phyloP scores from a whole-genome alignment of 2,113 vertebrate species.

The Oryzias woworae region DNA sequence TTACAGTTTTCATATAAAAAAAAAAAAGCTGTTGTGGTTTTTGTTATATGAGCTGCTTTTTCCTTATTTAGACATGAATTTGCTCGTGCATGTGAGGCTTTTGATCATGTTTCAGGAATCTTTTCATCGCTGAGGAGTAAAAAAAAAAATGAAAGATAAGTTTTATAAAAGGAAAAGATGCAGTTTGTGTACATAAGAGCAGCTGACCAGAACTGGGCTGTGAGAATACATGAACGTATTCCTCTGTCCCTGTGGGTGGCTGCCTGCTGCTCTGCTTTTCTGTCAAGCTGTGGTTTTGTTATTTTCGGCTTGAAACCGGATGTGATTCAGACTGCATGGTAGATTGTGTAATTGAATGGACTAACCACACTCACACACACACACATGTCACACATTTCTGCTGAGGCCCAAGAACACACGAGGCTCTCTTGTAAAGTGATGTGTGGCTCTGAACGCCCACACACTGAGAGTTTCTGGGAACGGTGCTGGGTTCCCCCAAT shows the following conservation, averaged over 20 bases:
- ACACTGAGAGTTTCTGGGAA: conserved; percentile 62
- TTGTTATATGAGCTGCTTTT: not conserved
- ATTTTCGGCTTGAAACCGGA: conserved; percentile 74
- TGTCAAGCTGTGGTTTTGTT: conserved; percentile 73
- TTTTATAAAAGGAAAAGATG: not conserved
- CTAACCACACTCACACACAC: conserved; percentile 41
- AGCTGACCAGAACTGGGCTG: conserved; percentile 31
- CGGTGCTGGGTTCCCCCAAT: conserved; percentile 49
- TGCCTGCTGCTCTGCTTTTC: conserved; percentile 70
- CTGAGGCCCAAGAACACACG: conserved; percentile 12
- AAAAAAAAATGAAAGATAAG: no score
- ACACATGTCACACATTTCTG: conserved; percentile 1
- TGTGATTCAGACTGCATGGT: conserved; percentile 72
- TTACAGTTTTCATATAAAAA: not conserved
- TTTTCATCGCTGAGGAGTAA: no score
- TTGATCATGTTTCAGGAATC: no score
- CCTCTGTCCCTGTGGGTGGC: conserved; percentile 48
- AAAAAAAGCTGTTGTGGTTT: not conserved
- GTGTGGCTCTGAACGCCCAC: conserved; percentile 38
- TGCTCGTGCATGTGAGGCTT: no score
- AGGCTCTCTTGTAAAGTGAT: conserved; percentile 8
- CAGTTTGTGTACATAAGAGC: conserved; percentile 31
- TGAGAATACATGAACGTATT: conserved; percentile 12
- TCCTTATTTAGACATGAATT: not conserved
- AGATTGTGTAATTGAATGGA: conserved; percentile 72